Percentiles rank a stretch among this genome's conserved stretches.
phyloP scores from a whole-genome alignment of 2,888 invertebrate species.

The Trachelus troglodyta region DNA sequence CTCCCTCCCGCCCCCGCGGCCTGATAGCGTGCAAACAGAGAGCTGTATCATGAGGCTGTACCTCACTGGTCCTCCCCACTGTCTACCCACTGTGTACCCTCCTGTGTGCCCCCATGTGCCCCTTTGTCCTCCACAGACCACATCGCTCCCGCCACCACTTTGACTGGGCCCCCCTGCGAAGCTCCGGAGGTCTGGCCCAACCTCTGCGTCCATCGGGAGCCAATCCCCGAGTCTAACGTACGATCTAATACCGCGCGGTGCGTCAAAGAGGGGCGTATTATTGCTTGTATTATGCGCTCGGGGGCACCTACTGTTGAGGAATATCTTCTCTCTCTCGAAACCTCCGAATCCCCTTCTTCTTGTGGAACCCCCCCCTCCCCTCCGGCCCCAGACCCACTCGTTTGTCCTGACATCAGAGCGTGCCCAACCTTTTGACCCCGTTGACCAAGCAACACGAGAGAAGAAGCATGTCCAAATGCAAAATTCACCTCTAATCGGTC shows the following conservation, averaged over 20 bases:
- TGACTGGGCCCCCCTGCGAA: constrained; percentile 43
- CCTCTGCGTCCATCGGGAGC: constrained; percentile 57
- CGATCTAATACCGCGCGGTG: constrained; percentile 48
- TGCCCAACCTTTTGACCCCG: not conserved
- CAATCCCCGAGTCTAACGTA: constrained; percentile 61
- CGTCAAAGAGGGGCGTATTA: constrained; percentile 9
- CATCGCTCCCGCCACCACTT: not conserved
- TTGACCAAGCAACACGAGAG: not conserved
- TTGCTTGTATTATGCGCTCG: constrained; percentile 27
- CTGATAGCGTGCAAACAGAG: not conserved
- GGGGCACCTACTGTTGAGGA: constrained; percentile 11
- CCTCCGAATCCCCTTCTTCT: not conserved
- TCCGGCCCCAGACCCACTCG: not conserved
- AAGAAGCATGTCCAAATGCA: not conserved
- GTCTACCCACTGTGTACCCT: constrained; percentile 18
- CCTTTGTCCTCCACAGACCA: not conserved
- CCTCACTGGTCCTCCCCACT: not conserved
- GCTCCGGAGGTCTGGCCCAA: constrained; percentile 54
- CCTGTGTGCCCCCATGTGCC: constrained; percentile 10
- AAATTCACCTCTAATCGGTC: not conserved
- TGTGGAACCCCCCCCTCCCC: not conserved
- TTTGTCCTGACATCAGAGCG: not conserved
- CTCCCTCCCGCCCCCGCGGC: not conserved
- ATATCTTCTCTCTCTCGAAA: not conserved
- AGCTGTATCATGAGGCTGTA: constrained; percentile 2